A percentile compares a stretch with the other conserved stretches of the same genome.
Conservation (phyloP, 2,797 vertebrate species). For the Denticeps clupeoides region DNA sequence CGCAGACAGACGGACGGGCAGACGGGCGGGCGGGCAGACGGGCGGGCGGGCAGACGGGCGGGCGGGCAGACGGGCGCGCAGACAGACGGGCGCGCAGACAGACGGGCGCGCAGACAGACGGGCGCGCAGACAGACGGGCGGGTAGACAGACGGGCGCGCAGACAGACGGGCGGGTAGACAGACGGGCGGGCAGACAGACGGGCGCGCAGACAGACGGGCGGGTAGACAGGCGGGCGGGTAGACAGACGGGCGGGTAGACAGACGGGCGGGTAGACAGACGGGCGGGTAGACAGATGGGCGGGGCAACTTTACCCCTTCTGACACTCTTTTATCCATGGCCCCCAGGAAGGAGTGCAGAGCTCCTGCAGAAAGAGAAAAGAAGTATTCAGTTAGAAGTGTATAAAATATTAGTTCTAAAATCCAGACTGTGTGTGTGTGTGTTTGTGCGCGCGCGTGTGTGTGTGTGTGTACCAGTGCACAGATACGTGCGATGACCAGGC, state of each 20-base stretch:
- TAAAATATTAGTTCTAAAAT: too few relatives aligned
- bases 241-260: fast-evolving
- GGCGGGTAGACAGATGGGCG: neutral
- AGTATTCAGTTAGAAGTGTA: too few relatives aligned
- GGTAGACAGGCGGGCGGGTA: neutral
- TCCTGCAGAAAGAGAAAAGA: constrained; percentile 38
- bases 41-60: neutral
- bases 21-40: constrained; percentile 2
- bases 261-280: neutral
- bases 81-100: neutral
- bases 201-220: neutral
- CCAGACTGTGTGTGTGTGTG: too few relatives aligned
- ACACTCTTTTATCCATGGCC: constrained; percentile 73
- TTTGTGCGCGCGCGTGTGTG: neutral
- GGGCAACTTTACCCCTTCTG: constrained; percentile 60
- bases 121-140: neutral
- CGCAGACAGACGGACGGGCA: constrained; percentile 6
- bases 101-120: constrained; percentile 1
- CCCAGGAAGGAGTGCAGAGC: constrained; percentile 75
- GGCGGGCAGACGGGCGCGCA: neutral
- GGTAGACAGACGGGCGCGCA: constrained; percentile 1
- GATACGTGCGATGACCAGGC: too few relatives aligned
- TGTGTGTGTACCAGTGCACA: too few relatives aligned
- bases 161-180: neutral
- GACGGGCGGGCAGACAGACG: constrained; percentile 1